phyloP scores from a whole-genome alignment of 2,888 invertebrate genomes.

The Ecdyonurus torrentis region DNA sequence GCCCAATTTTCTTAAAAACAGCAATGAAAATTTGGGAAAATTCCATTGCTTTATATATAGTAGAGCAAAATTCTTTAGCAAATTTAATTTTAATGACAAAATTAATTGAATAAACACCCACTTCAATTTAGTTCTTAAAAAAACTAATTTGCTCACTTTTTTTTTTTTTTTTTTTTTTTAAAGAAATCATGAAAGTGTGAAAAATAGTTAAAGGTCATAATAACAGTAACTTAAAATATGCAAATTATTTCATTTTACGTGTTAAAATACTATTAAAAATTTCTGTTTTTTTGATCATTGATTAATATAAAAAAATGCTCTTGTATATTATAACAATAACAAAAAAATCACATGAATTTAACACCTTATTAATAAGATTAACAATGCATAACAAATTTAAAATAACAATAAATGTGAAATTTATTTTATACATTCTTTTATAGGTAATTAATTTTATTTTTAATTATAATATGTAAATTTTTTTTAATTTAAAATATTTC shows the following conservation, averaged over 20 bases:
- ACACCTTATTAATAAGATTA: background rate
- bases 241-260: background rate
- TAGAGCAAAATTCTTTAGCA: no score
- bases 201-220: no score
- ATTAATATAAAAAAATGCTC: background rate
- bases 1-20: no score
- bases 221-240: background rate
- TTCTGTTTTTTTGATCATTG: no score
- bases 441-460: background rate
- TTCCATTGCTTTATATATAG: no score
- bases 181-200: no score
- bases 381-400: background rate
- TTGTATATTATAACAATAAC: background rate
- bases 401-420: background rate
- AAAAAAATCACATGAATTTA: background rate
- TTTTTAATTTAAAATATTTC: background rate
- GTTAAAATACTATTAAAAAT: background rate
- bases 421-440: background rate
- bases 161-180: no score
- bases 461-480: background rate
- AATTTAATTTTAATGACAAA: no score
- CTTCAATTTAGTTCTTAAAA: no score
- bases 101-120: no score
- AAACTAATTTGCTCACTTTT: no score
- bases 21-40: no score